Evolutionary conservation across 2,113 vertebrate species (phyloP).

Genomic region (Gnathonemus echidnorhynchus): DNA sequence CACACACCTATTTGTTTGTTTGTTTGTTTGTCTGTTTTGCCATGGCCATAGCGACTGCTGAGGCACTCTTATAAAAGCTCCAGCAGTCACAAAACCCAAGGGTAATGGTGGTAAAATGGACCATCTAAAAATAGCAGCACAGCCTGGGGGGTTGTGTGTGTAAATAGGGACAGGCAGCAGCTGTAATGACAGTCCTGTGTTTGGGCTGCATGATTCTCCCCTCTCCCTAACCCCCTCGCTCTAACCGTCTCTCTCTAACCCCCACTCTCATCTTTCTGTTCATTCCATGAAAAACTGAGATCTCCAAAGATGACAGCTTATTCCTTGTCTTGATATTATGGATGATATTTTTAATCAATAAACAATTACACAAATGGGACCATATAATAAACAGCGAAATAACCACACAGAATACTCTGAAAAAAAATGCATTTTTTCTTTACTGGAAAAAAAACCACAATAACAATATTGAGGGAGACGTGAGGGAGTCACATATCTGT

Average conservation of each 20-base stretch:
- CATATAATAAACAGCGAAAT: not conserved
- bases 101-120: constrained; percentile 11
- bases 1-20: not conserved
- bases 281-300: not conserved
- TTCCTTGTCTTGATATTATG: not conserved
- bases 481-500: not conserved
- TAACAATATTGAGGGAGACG: not conserved
- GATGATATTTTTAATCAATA: not conserved
- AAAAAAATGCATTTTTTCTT: not conserved
- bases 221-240: not conserved
- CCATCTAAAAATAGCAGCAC: constrained; percentile 15
- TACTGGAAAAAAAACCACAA: not conserved
- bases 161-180: constrained; percentile 13
- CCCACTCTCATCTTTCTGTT: not conserved
- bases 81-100: constrained; percentile 3
- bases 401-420: not conserved
- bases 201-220: not conserved
- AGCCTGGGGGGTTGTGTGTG: constrained; percentile 9
- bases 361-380: not conserved
- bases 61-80: not conserved
- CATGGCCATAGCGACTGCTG: not conserved
- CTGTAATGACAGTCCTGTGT: constrained; percentile 18
- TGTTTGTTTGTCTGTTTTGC: not conserved
- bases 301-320: not conserved
- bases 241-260: not conserved